Percentiles rank a stretch among this genome's conserved stretches.
Evolutionary conservation across 1,140 invertebrate genomes (phyloP).

Genomic region (Chironomus tepperi): DNA sequence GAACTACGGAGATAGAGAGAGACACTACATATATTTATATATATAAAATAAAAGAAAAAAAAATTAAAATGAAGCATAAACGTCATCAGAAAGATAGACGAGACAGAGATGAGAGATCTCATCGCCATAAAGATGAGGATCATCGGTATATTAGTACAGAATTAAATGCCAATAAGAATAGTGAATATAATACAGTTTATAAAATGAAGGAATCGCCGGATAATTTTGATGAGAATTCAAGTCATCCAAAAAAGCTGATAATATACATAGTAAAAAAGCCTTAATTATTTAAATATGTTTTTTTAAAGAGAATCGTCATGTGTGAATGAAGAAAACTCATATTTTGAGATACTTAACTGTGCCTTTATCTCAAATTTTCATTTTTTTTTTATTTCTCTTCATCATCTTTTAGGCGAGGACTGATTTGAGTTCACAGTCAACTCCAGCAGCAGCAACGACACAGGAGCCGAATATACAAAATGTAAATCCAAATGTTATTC

Average conservation of each 20-base stretch:
- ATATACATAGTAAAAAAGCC: not conserved
- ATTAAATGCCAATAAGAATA: not conserved
- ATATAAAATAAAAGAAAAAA: not conserved
- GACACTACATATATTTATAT: too few relatives aligned
- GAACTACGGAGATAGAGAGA: too few relatives aligned
- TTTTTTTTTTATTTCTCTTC: not conserved
- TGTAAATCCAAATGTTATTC: constrained; percentile 24
- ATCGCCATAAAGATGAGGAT: not conserved
- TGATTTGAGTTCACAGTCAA: not conserved
- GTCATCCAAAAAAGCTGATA: constrained; percentile 16
- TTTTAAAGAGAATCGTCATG: not conserved
- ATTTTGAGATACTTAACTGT: not conserved
- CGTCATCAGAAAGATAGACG: constrained; percentile 10
- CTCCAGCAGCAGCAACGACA: not conserved
- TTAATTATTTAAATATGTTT: not conserved
- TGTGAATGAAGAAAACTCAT: not conserved
- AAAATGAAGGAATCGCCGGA: not conserved
- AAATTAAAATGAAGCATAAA: constrained; percentile 10
- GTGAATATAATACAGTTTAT: not conserved
- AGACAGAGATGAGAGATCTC: not conserved
- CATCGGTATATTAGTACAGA: not conserved
- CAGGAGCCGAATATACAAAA: constrained; percentile 25
- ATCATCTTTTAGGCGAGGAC: not conserved
- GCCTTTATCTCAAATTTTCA: not conserved
- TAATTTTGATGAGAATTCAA: not conserved